Conservation (phyloP, 2,113 vertebrate genomes). For the Excalfactoria chinensis region DNA sequence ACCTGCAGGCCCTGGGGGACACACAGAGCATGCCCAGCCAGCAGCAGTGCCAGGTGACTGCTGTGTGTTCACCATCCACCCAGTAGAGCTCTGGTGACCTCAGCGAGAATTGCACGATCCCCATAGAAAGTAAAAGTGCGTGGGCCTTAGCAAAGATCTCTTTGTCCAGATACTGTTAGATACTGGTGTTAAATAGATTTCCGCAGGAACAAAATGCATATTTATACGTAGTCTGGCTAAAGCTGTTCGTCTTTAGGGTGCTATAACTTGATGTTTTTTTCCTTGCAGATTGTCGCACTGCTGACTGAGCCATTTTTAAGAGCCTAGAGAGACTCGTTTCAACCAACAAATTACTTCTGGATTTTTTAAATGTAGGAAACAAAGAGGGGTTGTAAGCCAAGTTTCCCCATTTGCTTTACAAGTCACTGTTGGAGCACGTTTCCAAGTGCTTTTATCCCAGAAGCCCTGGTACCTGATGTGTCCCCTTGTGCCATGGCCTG, state of each 20-base stretch:
- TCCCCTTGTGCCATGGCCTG: no score
- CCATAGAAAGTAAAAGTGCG: background rate
- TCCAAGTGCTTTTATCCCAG: background rate
- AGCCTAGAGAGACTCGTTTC: background rate
- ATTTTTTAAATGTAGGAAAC: background rate
- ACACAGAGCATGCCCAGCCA: rapidly evolving
- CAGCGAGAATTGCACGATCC: rapidly evolving
- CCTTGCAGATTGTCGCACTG: background rate
- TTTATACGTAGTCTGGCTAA: background rate
- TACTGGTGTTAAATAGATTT: constrained; percentile 12
- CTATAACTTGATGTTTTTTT: background rate
- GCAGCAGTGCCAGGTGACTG: rapidly evolving
- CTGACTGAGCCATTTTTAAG: background rate
- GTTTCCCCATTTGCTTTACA: background rate
- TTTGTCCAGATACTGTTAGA: background rate
- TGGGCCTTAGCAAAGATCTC: background rate
- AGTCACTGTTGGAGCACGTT: background rate
- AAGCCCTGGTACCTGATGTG: background rate
- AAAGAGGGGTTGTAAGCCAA: constrained; percentile 17
- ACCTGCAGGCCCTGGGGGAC: rapidly evolving
- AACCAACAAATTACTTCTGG: constrained; percentile 18
- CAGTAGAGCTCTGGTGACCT: background rate
- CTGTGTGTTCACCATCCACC: background rate
- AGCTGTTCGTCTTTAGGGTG: background rate
- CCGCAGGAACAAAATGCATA: background rate